Conservation (phyloP, 2,888 invertebrate genomes). For the Megamerina dolium region DNA sequence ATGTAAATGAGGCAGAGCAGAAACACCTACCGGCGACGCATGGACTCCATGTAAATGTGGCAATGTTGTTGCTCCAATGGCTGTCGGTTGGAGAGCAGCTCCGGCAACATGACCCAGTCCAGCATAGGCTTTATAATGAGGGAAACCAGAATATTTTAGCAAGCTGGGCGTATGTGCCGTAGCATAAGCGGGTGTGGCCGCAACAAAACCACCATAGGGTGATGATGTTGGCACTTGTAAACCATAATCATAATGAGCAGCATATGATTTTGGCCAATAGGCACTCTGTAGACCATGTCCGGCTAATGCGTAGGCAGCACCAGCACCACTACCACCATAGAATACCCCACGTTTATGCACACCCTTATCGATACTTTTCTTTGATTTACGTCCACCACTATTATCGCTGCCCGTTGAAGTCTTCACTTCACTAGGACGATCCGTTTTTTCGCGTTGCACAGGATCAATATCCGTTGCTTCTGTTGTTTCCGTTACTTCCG, state of each 20-base stretch:
- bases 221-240: constrained; percentile 33
- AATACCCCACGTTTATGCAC: constrained; percentile 39
- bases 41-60: constrained; percentile 1
- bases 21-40: not conserved
- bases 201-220: constrained; percentile 24
- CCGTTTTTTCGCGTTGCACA: not conserved
- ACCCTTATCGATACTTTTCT: constrained; percentile 20
- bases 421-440: not conserved
- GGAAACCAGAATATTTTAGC: constrained; percentile 8
- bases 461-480: constrained; percentile 1
- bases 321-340: constrained; percentile 23
- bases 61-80: not conserved
- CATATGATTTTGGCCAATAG: constrained; percentile 40
- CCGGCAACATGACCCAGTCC: not conserved
- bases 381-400: not conserved
- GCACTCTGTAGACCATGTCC: constrained; percentile 8
- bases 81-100: not conserved
- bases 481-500: not conserved
- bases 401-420: not conserved
- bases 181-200: not conserved
- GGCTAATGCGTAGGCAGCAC: constrained; percentile 1
- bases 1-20: not conserved
- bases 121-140: not conserved
- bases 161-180: constrained; percentile 6
- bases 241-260: constrained; percentile 41